Evolutionary conservation across 2,888 invertebrate genomes (phyloP).

Genomic region (Ichneumoninae sp.): DNA sequence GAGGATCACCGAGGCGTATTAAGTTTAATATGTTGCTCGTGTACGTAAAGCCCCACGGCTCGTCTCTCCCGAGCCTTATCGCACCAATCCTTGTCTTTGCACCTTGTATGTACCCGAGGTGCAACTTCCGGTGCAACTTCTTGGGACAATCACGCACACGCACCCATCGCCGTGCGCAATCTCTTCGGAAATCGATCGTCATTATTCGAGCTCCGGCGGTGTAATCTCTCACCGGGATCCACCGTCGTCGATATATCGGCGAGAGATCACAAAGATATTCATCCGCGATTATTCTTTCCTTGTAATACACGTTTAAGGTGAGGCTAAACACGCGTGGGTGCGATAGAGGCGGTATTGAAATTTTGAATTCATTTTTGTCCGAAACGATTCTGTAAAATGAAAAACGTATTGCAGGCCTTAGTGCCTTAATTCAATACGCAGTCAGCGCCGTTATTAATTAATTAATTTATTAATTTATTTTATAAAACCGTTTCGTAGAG

Average conservation of each 20-base stretch:
- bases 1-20: constrained; percentile 13
- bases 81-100: constrained; percentile 1
- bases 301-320: neutral
- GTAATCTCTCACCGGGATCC: constrained; percentile 31
- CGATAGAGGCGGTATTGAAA: too few relatives aligned
- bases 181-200: constrained; percentile 58
- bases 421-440: too few relatives aligned
- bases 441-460: too few relatives aligned
- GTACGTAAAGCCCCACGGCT: neutral
- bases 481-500: too few relatives aligned
- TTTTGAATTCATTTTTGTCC: neutral
- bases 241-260: constrained; percentile 17
- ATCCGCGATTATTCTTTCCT: neutral
- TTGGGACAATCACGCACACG: neutral
- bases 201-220: constrained; percentile 33
- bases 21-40: constrained; percentile 16
- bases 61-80: neutral
- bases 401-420: too few relatives aligned
- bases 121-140: constrained; percentile 52
- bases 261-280: constrained; percentile 9
- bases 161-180: constrained; percentile 42
- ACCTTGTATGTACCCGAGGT: constrained; percentile 32
- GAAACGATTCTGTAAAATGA: too few relatives aligned
- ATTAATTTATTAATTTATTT: too few relatives aligned
- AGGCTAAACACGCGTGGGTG: neutral